Evolutionary conservation across 2,888 invertebrate genomes (phyloP).

Genomic region (Yponomeuta plumbellus): DNA sequence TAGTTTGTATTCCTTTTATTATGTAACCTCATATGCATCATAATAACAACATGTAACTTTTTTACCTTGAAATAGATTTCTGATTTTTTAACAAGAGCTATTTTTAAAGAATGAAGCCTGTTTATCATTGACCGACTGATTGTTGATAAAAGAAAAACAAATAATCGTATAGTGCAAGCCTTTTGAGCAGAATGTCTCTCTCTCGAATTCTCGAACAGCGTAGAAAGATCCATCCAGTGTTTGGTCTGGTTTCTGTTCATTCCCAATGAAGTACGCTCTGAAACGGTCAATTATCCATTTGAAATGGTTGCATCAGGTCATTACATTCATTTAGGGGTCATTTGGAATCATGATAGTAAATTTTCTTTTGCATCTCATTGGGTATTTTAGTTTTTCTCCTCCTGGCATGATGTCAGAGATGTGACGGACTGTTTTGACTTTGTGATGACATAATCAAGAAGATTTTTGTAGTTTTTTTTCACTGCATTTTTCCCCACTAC

Average conservation of each 20-base stretch:
- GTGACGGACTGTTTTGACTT: neutral
- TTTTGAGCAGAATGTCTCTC: neutral
- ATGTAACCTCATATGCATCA: too few relatives aligned
- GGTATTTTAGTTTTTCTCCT: neutral
- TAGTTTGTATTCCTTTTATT: too few relatives aligned
- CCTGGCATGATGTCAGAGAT: constrained; percentile 7
- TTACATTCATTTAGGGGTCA: neutral
- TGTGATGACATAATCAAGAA: too few relatives aligned
- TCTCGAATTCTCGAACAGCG: neutral
- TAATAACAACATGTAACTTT: too few relatives aligned
- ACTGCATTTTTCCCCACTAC: too few relatives aligned
- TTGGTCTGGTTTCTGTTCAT: neutral
- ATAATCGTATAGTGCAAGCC: too few relatives aligned
- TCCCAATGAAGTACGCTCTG: neutral
- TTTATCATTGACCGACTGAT: too few relatives aligned
- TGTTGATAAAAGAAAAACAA: too few relatives aligned
- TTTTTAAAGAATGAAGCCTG: too few relatives aligned
- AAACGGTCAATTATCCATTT: neutral
- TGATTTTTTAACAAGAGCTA: too few relatives aligned
- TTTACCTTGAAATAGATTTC: too few relatives aligned
- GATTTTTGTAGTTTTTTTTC: too few relatives aligned
- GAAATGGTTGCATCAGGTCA: neutral
- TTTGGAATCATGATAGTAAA: neutral
- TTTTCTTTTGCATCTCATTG: neutral
- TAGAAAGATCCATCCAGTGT: neutral